A percentile compares a stretch with the other conserved stretches of the same genome.
Conservation (phyloP, 2,797 vertebrate genomes). For the Typhlichthys subterraneus region DNA sequence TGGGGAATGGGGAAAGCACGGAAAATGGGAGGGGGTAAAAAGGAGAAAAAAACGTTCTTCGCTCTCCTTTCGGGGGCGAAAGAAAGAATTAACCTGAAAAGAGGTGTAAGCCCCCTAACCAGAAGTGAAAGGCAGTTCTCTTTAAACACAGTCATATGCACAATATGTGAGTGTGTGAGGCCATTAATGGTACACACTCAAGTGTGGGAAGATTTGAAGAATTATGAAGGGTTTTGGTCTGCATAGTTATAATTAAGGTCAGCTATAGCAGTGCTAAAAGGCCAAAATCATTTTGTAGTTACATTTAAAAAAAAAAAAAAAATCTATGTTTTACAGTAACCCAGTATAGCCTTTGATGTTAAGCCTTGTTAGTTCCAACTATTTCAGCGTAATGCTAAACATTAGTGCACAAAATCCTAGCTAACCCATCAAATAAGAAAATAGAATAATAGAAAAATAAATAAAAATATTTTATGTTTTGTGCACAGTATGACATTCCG, state of each 20-base stretch:
- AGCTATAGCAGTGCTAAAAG: constrained; percentile 12
- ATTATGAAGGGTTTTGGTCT: constrained; percentile 33
- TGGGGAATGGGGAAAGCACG: constrained; percentile 57
- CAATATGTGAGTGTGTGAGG: constrained; percentile 24
- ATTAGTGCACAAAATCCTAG: constrained; percentile 6
- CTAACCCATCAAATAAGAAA: constrained; percentile 4
- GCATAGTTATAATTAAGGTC: constrained; percentile 37
- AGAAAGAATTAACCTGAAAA: constrained; percentile 65
- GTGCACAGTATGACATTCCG: constrained; percentile 15
- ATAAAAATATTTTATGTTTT: constrained; percentile 8
- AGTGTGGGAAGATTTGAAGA: constrained; percentile 49
- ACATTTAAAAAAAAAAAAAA: constrained; percentile 16
- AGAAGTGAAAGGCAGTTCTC: constrained; percentile 50
- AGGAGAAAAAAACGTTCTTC: constrained; percentile 61
- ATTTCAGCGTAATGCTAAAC: not conserved
- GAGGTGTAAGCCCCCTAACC: constrained; percentile 65
- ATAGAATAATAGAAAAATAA: not conserved
- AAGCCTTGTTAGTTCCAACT: constrained; percentile 2
- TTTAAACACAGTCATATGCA: constrained; percentile 16
- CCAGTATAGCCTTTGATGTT: constrained; percentile 11
- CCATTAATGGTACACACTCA: constrained; percentile 26
- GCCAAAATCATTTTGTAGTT: constrained; percentile 14
- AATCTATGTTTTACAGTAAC: not conserved
- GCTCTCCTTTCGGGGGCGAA: constrained; percentile 42
- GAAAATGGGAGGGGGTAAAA: constrained; percentile 57